A percentile compares a stretch with the other conserved stretches of the same genome.
phyloP scores from a whole-genome alignment of 2,113 vertebrate species.

The Nematolebias whitei region DNA sequence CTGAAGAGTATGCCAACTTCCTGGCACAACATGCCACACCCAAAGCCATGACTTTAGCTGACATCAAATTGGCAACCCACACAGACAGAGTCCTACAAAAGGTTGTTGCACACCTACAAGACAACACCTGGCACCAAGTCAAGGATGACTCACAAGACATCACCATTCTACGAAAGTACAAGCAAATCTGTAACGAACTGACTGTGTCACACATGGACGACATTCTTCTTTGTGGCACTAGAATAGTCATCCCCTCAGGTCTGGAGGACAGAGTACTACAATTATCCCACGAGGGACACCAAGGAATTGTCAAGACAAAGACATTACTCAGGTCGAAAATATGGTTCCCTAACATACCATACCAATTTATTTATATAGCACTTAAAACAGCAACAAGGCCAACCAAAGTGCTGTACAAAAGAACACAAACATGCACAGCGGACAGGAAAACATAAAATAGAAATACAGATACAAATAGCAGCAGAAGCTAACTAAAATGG shows the following conservation, averaged over 20 bases:
- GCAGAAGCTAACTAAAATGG: too few relatives aligned
- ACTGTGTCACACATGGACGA: constrained; percentile 2
- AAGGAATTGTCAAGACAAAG: constrained; percentile 36
- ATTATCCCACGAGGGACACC: constrained; percentile 41
- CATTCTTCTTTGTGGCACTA: constrained; percentile 20
- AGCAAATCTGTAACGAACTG: constrained; percentile 10
- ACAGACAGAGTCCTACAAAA: constrained; percentile 24
- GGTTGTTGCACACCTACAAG: constrained; percentile 17
- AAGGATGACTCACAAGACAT: not conserved
- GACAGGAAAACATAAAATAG: too few relatives aligned
- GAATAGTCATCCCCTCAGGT: constrained; percentile 22
- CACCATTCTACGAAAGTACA: constrained; percentile 4
- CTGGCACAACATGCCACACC: constrained; percentile 10
- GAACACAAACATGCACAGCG: too few relatives aligned
- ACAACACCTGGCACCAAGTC: constrained; percentile 27
- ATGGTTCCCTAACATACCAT: not conserved
- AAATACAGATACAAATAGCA: too few relatives aligned
- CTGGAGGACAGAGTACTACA: constrained; percentile 20
- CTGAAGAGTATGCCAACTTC: constrained; percentile 47
- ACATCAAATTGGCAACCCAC: constrained; percentile 19
- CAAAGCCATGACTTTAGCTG: constrained; percentile 27
- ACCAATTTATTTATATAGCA: too few relatives aligned
- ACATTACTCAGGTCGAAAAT: not conserved
- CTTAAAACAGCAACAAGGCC: too few relatives aligned
- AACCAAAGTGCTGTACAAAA: too few relatives aligned